A percentile compares a stretch with the other conserved stretches of the same genome.
Conservation (phyloP, 1,140 invertebrate species). For the Temnothorax longispinosus region DNA sequence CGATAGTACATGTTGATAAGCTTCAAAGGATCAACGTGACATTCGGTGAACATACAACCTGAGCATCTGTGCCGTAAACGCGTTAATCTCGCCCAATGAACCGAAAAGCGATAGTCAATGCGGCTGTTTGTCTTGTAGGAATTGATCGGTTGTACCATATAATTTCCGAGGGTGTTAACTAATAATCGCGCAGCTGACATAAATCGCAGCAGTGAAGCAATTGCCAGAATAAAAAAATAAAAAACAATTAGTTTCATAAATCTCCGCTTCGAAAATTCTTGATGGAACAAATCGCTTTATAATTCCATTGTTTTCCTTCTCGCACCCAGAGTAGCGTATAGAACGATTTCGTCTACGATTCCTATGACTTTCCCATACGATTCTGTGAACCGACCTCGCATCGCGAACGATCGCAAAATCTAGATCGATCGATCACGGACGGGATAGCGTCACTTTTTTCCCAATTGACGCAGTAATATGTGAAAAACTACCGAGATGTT, state of each 20-base stretch:
- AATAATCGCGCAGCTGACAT: background rate
- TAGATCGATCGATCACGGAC: background rate
- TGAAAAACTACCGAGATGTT: constrained; percentile 10
- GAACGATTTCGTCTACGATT: background rate
- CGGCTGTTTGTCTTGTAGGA: constrained; percentile 24
- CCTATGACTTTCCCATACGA: background rate
- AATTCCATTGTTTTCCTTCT: background rate
- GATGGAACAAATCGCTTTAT: background rate
- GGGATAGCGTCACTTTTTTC: background rate
- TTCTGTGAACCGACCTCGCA: background rate
- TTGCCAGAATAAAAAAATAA: background rate
- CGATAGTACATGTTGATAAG: background rate
- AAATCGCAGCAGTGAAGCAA: background rate
- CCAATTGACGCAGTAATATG: background rate
- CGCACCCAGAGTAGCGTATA: background rate
- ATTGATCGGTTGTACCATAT: background rate
- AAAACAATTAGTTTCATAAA: background rate
- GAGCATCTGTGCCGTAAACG: background rate
- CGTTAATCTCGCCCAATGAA: constrained; percentile 47
- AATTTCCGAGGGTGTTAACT: constrained; percentile 19
- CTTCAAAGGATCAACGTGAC: constrained; percentile 26
- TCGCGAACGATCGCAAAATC: background rate
- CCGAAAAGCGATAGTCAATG: constrained; percentile 37
- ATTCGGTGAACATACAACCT: constrained; percentile 11
- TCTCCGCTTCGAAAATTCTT: background rate